phyloP scores from a whole-genome alignment of 1,140 invertebrate species.

The Microvelia longipes region DNA sequence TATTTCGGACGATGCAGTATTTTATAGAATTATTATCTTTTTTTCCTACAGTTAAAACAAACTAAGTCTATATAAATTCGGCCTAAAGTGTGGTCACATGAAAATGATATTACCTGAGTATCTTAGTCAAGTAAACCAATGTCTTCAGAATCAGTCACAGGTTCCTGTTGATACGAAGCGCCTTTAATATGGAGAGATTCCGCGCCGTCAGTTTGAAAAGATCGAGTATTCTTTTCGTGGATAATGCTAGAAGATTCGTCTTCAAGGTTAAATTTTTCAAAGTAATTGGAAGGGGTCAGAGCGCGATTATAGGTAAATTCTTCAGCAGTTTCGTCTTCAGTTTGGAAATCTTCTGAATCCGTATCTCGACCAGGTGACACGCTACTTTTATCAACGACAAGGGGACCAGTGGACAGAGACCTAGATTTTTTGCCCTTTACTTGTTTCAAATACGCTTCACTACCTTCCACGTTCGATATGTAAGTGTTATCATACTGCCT shows the following conservation, averaged over 20 bases:
- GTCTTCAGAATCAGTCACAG: conserved; percentile 36
- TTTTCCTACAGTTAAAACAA: no score
- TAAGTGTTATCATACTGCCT: neutral
- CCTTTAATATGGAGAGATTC: conserved; percentile 36
- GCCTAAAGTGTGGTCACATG: neutral
- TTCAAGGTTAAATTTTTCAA: conserved; percentile 22
- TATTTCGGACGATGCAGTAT: no score
- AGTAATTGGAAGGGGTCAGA: neutral
- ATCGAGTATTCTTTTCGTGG: conserved; percentile 28
- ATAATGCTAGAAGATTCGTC: conserved; percentile 29
- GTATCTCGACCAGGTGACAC: neutral
- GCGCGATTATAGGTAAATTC: neutral
- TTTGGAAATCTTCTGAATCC: neutral
- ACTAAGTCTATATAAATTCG: no score
- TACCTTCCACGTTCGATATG: neutral
- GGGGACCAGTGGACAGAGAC: neutral
- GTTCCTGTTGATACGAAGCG: conserved; percentile 26
- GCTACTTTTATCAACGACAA: neutral
- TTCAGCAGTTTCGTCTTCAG: conserved; percentile 23
- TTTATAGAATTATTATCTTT: no score
- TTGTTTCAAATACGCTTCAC: neutral
- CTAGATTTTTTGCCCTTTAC: neutral
- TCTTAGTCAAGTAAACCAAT: conserved; percentile 23
- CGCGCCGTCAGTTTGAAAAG: conserved; percentile 30
- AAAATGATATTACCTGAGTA: neutral